Base-by-base conservation (phyloP, 2,797 vertebrate species). In the Acanthopagrus latus region DNA sequence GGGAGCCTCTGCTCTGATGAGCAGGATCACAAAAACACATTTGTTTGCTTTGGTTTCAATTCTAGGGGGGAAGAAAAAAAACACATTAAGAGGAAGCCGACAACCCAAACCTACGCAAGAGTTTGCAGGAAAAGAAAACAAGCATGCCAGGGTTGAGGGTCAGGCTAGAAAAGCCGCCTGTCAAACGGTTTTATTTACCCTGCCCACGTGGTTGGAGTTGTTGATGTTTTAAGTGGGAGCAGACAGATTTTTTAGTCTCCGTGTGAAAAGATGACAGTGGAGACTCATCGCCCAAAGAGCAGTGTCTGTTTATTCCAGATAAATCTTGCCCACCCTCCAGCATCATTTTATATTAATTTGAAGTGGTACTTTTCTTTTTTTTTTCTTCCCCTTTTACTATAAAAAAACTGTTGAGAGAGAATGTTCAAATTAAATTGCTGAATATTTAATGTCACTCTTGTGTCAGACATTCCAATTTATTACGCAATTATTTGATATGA, bases 241-340 rank as follows among this genome's bases (percentile, higher is more conserved):
- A 79, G 65, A 75, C 81, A 20, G 71, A 83, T 72, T 89, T 89
- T 90, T 82, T 48, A 66, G 79, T 83, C 78, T 59, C 78, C 59
- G 55, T 74, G 72, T 85, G 82, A 91, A 90, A 79, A 81, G 66
- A 88, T 58, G 84, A 86, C 63, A 80, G 72, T 29, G 57, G 66
- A 76, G 81, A 76, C 83, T 83, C 78, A 20, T 78, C 82, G 88
- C 92, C 89, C 72, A 75, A 52, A 92, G 90, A 91, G 73, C 60
- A 23, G 48, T 41, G 86, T 89, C 88, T 95, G 93, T 90, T 94
- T 93, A 85, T 91, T 86, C 56, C 86, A 80, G 92, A 95, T 95
- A 95, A 93, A 92, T 93, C 86, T 85, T 64, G 13, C 67, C 84
- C 81, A 70, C 87, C 91, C 88, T 64, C 58, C 20, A 86, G 92